These are phyloP conservation scores for Myripristis murdjan DNA, from an alignment of 2,797 vertebrate species.

Conservation along the genomic window DNA sequence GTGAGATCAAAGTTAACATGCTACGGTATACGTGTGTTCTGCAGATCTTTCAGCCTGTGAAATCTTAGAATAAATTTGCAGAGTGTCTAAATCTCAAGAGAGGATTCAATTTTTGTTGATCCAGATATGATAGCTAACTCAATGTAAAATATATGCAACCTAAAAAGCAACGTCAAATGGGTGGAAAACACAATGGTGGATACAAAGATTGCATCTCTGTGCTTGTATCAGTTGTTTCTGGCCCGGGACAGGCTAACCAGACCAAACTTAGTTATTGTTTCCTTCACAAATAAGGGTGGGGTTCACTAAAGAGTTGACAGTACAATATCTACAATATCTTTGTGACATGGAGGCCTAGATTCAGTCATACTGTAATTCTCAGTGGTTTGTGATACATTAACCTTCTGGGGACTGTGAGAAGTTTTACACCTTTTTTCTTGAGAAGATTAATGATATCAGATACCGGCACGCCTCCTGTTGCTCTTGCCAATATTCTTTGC, in stretches of 20 bases:
- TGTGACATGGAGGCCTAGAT: background rate
- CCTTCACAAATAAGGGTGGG: background rate
- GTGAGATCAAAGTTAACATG: conserved; percentile 12
- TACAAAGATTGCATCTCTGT: background rate
- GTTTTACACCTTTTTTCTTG: background rate
- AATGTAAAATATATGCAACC: background rate
- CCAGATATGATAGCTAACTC: no score
- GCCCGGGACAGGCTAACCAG: background rate
- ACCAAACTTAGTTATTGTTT: background rate
- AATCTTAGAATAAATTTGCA: background rate
- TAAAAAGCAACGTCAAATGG: background rate
- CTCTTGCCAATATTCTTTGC: background rate
- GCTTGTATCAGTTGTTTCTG: background rate
- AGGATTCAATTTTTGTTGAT: no score
- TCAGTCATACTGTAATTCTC: background rate
- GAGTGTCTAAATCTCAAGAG: no score
- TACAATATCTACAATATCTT: no score
- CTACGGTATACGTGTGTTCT: background rate
- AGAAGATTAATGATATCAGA: background rate
- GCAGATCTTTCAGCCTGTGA: background rate
- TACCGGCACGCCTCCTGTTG: background rate
- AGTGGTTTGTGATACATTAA: background rate
- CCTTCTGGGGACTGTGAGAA: background rate
- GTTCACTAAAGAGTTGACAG: background rate
- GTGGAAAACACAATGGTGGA: background rate